Base-by-base conservation (phyloP, 2,888 invertebrate genomes). In the Hetaerina titia region DNA sequence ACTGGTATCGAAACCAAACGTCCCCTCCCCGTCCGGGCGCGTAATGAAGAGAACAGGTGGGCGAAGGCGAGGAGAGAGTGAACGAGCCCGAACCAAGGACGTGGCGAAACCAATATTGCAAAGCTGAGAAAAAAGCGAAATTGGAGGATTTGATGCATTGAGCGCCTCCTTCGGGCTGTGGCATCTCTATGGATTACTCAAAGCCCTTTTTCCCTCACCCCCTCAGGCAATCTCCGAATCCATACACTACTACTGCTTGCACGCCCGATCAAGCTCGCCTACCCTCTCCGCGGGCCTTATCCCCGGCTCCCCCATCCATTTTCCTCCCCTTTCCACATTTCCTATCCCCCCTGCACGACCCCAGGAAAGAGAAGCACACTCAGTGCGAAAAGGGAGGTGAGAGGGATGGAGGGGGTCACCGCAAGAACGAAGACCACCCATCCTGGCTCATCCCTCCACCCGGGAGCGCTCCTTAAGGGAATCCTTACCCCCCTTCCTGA, bases 21-120 rank as follows among this genome's bases (percentile, higher is more conserved):
- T 4, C 45, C 45, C 45, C 45, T 45, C n/a, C 7, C 69, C 7
- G 69, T 9, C 22, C n/a, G n/a, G 69, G n/a, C 69, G n/a, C 7
- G 6, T 69, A n/a, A n/a, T 69, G 69, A 69, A n/a, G 69, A 69
- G 69, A n/a, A 9, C 22, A 19, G 69, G 69, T 8, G 69, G 7
- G 69, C 22, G 69, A 69, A 22, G 22, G 8, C n/a, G 69, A 4
- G 69, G 8, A 15, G 69, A n/a, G 22, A 69, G 60, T 17, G 60
- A 60, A 60, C 0, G 0, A 60, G 60, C 60, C 60, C 17, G 60
- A 6, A 17, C 60, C 60, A 60, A 11, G 60, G 17, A 17, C 22
- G 69, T 22, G 69, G 17, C 69, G 69, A 69, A 69, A 69, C 69
- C 69, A 69, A 69, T 69, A 69, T 69, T 69, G 69, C 69, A 69